Base-by-base conservation (phyloP, 2,888 invertebrate species). In the Nomada fabriciana region DNA sequence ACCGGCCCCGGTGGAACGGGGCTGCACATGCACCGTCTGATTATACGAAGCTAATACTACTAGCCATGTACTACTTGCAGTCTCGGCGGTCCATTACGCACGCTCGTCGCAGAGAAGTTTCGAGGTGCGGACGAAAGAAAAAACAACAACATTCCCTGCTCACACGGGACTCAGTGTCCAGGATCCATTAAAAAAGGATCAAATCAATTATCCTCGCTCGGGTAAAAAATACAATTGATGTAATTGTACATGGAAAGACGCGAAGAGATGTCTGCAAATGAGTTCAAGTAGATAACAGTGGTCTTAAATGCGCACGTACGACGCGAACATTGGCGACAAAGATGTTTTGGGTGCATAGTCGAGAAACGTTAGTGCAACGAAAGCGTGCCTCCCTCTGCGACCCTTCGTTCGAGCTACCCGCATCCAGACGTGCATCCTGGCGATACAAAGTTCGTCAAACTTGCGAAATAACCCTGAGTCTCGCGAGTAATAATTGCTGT, bases 381-480 rank as follows among this genome's bases (percentile, higher is more conserved):
- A 53, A 73, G 43, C 23, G 57, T 50, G 25, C 29, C 52, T 69
- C 82, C 81, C 75, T 18, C 13, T 36, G 68, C 68, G 71, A 29
- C 78, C 70, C 77, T 73, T 57, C 43, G 68, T 29, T 11, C 25
- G 18, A 60, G 69, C 57, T 59, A 20, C 50, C 65, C 25, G 29
- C 70, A 36, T 36, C 61, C 23, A 50, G 25, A 18, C 60, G 52
- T 23, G 67, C 64, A 61, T 71, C 67, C 64, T 20, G 43, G 15
- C 53, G 87, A 81, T 74, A 78, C 68, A 72, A 87, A 84, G 70
- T 86, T 76, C 55, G 20, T 25, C 47, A 13, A 69, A 86, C 84
- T 86, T 79, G 29, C 10, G 47, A 11, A 78, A 80, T 77, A 79
- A 20, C 59, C 73, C 43, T 59, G 64, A 53, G 29, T 68, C 61